These are phyloP conservation scores for Megalops atlanticus DNA, from an alignment of 2,113 vertebrate genomes.

Conservation along the genomic window DNA sequence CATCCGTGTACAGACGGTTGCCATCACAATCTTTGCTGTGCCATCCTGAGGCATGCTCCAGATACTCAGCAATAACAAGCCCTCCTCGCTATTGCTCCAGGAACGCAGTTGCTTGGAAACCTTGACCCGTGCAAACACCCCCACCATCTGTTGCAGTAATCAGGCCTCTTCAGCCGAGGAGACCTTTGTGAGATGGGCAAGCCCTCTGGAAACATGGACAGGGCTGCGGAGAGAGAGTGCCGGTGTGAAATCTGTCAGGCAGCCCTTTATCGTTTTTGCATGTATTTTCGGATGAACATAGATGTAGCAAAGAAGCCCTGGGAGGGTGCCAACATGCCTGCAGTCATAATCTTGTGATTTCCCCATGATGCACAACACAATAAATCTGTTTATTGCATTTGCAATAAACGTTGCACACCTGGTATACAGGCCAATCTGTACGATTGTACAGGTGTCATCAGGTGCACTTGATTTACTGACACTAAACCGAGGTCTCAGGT, in stretches of 20 bases:
- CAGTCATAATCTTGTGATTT: constrained; percentile 32
- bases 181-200: constrained; percentile 49
- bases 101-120: constrained; percentile 73
- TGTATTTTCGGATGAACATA: background rate
- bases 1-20: background rate
- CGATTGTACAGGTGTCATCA: too few relatives aligned
- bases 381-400: too few relatives aligned
- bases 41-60: background rate
- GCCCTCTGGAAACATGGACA: constrained; percentile 43
- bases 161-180: background rate
- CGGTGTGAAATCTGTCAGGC: constrained; percentile 9
- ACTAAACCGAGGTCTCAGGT: too few relatives aligned
- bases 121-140: constrained; percentile 61
- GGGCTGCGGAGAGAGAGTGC: constrained; percentile 22
- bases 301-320: background rate
- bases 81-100: constrained; percentile 49
- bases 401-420: too few relatives aligned
- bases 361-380: constrained; percentile 9
- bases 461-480: too few relatives aligned
- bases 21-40: too few relatives aligned
- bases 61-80: background rate
- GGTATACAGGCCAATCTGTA: too few relatives aligned
- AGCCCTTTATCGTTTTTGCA: constrained; percentile 4
- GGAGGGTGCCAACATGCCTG: background rate
- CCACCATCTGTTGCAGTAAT: constrained; percentile 70